Percentiles rank a stretch among this genome's conserved stretches.
phyloP scores from a whole-genome alignment of 2,113 vertebrate genomes.

The Anarhynchus alexandrinus region DNA sequence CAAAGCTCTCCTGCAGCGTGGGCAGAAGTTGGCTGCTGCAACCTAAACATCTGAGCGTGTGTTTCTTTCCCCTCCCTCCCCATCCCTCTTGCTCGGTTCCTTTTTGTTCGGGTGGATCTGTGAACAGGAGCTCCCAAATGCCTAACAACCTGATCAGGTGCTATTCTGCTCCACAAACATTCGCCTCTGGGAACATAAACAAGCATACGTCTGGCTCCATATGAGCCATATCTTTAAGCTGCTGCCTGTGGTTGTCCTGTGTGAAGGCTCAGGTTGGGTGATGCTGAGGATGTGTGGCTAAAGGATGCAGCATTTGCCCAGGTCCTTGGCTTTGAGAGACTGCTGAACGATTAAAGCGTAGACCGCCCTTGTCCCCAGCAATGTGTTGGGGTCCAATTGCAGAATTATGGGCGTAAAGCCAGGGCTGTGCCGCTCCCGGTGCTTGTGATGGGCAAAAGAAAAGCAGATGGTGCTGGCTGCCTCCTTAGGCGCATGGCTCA shows the following conservation, averaged over 20 bases:
- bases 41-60: not conserved
- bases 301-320: accelerated
- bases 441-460: not conserved
- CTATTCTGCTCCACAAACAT: not conserved
- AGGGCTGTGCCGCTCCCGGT: not conserved
- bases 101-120: not conserved
- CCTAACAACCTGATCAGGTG: not conserved
- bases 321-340: not conserved
- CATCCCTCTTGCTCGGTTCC: not conserved
- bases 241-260: not conserved
- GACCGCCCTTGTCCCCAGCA: not conserved
- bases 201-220: not conserved
- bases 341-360: not conserved
- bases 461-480: not conserved
- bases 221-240: not conserved
- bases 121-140: not conserved
- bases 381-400: accelerated
- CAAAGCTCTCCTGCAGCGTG: not conserved
- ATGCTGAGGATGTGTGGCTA: not conserved
- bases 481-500: not conserved
- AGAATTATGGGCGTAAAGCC: accelerated
- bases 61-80: not conserved
- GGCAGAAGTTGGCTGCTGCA: constrained; percentile 2
- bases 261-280: not conserved
- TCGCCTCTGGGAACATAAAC: not conserved